These are phyloP conservation scores for Chymomyza caudatula DNA, from an alignment of 2,888 invertebrate genomes.

Conservation along the genomic window DNA sequence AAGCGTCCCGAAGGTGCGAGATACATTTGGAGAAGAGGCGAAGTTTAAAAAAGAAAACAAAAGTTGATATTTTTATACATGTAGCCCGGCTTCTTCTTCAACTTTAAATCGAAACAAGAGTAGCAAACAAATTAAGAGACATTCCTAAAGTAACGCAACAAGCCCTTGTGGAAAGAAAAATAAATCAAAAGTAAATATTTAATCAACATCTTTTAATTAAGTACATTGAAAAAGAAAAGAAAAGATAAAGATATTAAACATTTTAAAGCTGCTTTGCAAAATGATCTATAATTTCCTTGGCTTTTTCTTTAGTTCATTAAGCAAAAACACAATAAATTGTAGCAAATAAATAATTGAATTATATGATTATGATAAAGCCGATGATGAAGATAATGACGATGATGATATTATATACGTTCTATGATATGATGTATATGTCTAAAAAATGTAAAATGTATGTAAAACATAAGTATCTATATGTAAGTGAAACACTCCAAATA, in stretches of 20 bases:
- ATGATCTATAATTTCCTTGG: constrained; percentile 24
- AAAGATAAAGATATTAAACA: constrained; percentile 16
- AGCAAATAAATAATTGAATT: constrained; percentile 44
- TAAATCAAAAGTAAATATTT: constrained; percentile 57
- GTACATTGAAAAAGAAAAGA: constrained; percentile 14
- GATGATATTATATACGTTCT: constrained; percentile 19
- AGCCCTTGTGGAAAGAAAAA: constrained; percentile 46
- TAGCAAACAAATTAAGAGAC: constrained; percentile 29
- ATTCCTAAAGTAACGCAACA: constrained; percentile 44
- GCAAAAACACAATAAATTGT: constrained; percentile 49
- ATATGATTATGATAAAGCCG: constrained; percentile 30
- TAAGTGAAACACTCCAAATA: constrained; percentile 70
- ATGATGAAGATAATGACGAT: constrained; percentile 11
- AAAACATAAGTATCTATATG: constrained; percentile 58
- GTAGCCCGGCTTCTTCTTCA: constrained; percentile 18
- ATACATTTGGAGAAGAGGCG: constrained; percentile 16
- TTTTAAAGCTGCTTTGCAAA: constrained; percentile 46
- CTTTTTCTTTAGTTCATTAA: constrained; percentile 39
- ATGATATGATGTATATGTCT: constrained; percentile 53
- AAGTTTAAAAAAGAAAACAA: constrained; percentile 34
- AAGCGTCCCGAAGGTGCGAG: background rate
- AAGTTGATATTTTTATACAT: constrained; percentile 64
- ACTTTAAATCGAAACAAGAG: constrained; percentile 14
- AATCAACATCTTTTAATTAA: constrained; percentile 15
- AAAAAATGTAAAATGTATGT: constrained; percentile 46